Base-by-base conservation (phyloP, 2,113 vertebrate species). In the Ctenodactylus gundi region DNA sequence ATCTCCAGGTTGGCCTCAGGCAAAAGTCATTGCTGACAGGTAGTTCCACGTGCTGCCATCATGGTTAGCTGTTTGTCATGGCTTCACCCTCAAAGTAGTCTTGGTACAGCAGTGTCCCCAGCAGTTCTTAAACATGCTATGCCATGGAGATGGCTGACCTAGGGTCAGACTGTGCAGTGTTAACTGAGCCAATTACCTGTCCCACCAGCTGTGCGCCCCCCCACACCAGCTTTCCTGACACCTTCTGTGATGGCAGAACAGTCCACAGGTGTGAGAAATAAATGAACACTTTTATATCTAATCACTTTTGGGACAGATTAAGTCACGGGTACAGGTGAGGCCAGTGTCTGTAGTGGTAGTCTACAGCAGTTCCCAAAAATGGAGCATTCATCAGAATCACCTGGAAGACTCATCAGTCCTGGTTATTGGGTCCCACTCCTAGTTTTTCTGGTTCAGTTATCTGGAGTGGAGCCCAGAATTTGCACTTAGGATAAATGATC, bases 11-110 rank as follows among this genome's bases (percentile, higher is more conserved):
- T 1, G 1, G 51, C 14, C 9, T 39, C 55, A 57, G 64, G 14
- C 12, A 41, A 6, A 20, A 9, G 4, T 27, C 57, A 4, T 1
- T 5, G 25, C 25, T 85, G 41, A 51, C 57, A 25, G 62, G 80
- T 46, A 51, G 58, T 65, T 41, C n/a, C n/a, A n/a, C n/a, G n/a
- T n/a, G 31, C 4, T 4, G 4, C 58, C 8, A 17, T 13, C 31
- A 10, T 60, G 12, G 46, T 51, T 36, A 0, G 0, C 34, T 27
- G n/a, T n/a, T n/a, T n/a, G n/a, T n/a, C n/a, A n/a, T 46, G 58
- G 11, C 60, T 85, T 91, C 49, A 0, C 34, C 44, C 4, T 18
- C 49, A 23, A 67, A 18, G 8, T 65, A 27, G 21, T n/a, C 58
- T 60, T 62, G 80, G 39, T 9, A 36, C 12, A n/a, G 4, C 49